Conservation (phyloP, 2,888 invertebrate species). For the Andrena haemorrhoa region DNA sequence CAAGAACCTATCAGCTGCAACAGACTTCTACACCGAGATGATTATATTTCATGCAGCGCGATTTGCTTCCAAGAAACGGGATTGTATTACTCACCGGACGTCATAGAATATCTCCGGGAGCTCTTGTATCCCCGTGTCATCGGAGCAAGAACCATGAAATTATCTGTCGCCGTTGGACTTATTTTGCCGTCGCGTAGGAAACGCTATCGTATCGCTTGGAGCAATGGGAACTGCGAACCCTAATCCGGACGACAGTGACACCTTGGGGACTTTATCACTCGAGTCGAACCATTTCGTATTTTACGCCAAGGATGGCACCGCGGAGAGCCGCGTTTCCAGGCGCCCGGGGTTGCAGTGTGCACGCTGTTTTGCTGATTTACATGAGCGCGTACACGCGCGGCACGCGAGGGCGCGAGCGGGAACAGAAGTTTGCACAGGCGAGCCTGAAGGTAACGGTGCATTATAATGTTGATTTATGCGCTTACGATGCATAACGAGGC, state of each 20-base stretch:
- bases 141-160: slow-evolving; percentile 22
- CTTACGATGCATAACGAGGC: slow-evolving; percentile 64
- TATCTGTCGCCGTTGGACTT: slow-evolving; percentile 8
- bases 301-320: neutral
- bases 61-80: slow-evolving; percentile 2
- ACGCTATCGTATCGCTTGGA: neutral
- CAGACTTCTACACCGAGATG: neutral
- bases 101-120: neutral
- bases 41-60: neutral
- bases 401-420: neutral
- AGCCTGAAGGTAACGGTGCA: slow-evolving; percentile 54
- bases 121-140: neutral
- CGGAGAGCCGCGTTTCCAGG: neutral
- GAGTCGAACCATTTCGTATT: too few relatives aligned
- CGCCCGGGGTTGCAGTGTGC: neutral
- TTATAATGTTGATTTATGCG: slow-evolving; percentile 64
- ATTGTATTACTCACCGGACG: neutral
- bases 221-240: too few relatives aligned
- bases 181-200: neutral
- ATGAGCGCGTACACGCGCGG: slow-evolving; percentile 7
- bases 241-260: too few relatives aligned
- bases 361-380: slow-evolving; percentile 20
- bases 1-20: slow-evolving; percentile 1
- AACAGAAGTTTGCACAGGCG: slow-evolving; percentile 55
- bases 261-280: too few relatives aligned